Conservation (phyloP, 2,888 invertebrate genomes). For the Glaucopsyche alexis region DNA sequence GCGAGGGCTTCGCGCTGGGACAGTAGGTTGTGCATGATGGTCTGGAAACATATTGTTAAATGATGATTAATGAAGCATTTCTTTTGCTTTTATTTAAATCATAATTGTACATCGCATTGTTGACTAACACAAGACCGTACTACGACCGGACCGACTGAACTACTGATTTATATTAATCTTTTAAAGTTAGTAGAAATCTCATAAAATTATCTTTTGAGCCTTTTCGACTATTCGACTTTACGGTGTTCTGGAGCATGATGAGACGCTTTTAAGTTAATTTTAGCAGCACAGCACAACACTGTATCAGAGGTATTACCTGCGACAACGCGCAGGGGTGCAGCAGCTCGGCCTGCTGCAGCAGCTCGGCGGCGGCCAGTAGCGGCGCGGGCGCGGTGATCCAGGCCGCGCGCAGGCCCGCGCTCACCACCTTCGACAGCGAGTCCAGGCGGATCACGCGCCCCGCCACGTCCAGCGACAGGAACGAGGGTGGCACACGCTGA, state of each 20-base stretch:
- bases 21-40: background rate
- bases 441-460: slow-evolving; percentile 88
- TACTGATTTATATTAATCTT: no score
- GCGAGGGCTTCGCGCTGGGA: slow-evolving; percentile 74
- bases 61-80: no score
- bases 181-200: no score
- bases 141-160: no score
- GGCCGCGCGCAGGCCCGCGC: slow-evolving; percentile 86
- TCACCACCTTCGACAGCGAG: slow-evolving; percentile 87
- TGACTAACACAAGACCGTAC: no score
- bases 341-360: slow-evolving; percentile 86
- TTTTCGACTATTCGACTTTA: no score
- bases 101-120: no score
- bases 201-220: no score
- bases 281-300: background rate
- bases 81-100: no score
- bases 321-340: slow-evolving; percentile 59
- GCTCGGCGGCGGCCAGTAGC: slow-evolving; percentile 81
- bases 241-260: no score
- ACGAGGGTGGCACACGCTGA: slow-evolving; percentile 81
- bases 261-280: no score
- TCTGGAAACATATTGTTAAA: background rate
- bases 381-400: slow-evolving; percentile 86
- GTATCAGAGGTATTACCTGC: slow-evolving; percentile 46
- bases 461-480: slow-evolving; percentile 86